A percentile compares a stretch with the other conserved stretches of the same genome.
Evolutionary conservation across 2,888 invertebrate genomes (phyloP).

Genomic region (Hyppa rectilinea): DNA sequence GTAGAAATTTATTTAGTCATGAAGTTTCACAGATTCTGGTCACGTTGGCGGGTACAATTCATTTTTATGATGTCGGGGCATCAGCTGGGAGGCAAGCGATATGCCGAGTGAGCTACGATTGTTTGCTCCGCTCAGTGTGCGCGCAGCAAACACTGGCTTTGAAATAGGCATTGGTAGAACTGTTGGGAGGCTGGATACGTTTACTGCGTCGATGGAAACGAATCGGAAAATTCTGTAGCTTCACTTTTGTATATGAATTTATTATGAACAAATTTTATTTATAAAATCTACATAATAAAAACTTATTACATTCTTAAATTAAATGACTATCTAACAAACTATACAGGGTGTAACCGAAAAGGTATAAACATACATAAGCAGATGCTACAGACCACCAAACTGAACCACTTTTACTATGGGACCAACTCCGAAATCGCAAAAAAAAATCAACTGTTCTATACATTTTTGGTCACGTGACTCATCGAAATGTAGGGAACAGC

Average conservation of each 20-base stretch:
- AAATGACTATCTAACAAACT: no score
- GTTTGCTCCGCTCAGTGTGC: constrained; percentile 56
- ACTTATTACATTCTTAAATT: no score
- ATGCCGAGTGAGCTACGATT: constrained; percentile 62
- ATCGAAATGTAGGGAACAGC: no score
- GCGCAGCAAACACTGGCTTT: constrained; percentile 59
- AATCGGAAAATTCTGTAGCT: constrained; percentile 11
- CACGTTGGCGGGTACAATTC: constrained; percentile 79
- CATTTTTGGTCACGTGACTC: no score
- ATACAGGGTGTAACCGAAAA: no score
- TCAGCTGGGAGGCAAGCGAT: constrained; percentile 62
- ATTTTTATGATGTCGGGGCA: constrained; percentile 79
- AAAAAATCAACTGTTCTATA: no score
- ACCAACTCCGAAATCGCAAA: no score
- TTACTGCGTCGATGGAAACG: constrained; percentile 16
- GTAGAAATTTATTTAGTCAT: constrained; percentile 61
- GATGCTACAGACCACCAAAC: no score
- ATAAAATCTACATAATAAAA: no score
- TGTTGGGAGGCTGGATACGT: constrained; percentile 31
- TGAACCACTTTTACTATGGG: no score
- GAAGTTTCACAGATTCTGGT: constrained; percentile 67
- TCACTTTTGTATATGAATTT: constrained; percentile 18
- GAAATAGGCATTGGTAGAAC: constrained; percentile 52
- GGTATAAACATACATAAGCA: no score
- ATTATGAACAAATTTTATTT: no score